Conservation (phyloP, 2,888 invertebrate species). For the Apamea anceps region DNA sequence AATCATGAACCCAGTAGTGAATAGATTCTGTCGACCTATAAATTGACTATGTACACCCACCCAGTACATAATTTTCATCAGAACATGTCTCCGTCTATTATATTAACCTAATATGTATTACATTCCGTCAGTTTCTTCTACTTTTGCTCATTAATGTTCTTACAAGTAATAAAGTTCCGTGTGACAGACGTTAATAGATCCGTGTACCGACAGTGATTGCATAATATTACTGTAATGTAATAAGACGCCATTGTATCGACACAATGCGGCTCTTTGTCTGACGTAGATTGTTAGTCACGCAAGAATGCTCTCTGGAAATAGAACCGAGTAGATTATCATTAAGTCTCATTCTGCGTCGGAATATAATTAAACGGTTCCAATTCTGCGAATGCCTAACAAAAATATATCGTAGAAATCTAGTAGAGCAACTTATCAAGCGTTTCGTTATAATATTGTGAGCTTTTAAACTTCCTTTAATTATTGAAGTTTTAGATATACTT, state of each 20-base stretch:
- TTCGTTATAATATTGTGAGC: background rate
- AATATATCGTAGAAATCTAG: background rate
- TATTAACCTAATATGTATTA: background rate
- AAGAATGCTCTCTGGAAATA: slow-evolving; percentile 11
- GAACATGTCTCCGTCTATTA: background rate
- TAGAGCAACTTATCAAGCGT: background rate
- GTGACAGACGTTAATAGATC: background rate
- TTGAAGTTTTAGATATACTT: slow-evolving; percentile 2
- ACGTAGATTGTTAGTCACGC: slow-evolving; percentile 31
- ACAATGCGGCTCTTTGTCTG: slow-evolving; percentile 35
- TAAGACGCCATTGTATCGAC: slow-evolving; percentile 36
- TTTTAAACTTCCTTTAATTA: slow-evolving; percentile 24
- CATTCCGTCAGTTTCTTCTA: background rate
- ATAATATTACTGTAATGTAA: slow-evolving; percentile 25
- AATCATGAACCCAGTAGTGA: background rate
- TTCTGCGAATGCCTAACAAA: background rate
- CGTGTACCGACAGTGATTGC: slow-evolving; percentile 12
- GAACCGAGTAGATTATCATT: slow-evolving; percentile 24
- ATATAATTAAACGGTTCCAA: slow-evolving; percentile 6
- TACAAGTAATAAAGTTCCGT: slow-evolving; percentile 8
- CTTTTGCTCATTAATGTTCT: slow-evolving; percentile 1
- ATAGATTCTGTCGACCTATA: background rate
- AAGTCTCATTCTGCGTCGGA: slow-evolving; percentile 4
- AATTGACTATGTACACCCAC: no score
- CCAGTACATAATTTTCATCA: background rate